A percentile compares a stretch with the other conserved stretches of the same genome.
Evolutionary conservation across 2,113 vertebrate species (phyloP).

Genomic region (Chaenogobius annularis): DNA sequence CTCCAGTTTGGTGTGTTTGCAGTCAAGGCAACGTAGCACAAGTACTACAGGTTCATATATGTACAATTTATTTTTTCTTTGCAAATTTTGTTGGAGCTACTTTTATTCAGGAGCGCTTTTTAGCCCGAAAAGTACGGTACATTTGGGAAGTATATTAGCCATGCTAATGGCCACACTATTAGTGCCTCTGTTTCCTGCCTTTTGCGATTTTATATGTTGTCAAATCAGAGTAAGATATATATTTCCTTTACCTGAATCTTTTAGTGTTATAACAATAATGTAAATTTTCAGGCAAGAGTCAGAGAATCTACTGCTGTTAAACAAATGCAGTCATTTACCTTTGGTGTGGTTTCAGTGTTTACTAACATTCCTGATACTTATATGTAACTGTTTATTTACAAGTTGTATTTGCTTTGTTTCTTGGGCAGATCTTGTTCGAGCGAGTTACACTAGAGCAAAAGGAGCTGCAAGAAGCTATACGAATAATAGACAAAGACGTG

Average conservation of each 20-base stretch:
- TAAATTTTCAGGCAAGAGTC: neutral
- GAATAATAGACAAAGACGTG: constrained; percentile 82
- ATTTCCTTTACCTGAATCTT: neutral
- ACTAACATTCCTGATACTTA: neutral
- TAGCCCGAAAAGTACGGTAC: no score
- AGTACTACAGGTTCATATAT: no score
- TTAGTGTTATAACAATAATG: no score
- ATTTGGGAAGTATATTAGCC: no score
- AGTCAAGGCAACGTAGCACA: no score
- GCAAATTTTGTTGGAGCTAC: no score
- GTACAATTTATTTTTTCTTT: no score
- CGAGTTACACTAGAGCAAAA: constrained; percentile 67
- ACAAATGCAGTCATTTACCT: constrained; percentile 12
- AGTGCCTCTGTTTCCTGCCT: neutral
- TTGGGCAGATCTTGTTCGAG: constrained; percentile 72
- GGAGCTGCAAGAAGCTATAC: constrained; percentile 76
- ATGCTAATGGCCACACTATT: no score
- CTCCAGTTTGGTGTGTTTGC: no score
- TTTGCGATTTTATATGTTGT: neutral
- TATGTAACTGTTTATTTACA: neutral
- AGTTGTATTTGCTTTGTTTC: neutral
- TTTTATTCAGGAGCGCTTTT: no score
- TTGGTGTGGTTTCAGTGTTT: neutral
- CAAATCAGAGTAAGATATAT: neutral
- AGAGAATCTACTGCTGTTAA: neutral